Base-by-base conservation (phyloP, 2,888 invertebrate species). In the Thelaira solivaga region DNA sequence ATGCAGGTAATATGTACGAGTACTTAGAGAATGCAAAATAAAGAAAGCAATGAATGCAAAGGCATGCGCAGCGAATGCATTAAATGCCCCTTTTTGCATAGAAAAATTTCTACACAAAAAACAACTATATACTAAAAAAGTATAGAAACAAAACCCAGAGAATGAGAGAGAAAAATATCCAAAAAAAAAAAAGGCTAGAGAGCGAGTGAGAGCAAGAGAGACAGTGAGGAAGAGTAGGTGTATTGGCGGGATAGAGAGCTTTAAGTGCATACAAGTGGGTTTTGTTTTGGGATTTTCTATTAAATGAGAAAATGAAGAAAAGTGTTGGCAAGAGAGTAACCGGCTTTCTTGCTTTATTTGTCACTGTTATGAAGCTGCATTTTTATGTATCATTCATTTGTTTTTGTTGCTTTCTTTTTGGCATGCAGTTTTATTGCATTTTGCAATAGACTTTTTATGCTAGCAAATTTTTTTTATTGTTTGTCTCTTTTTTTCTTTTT, bases 401-500 rank as follows among this genome's bases (percentile, higher is more conserved):
- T n/a, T n/a, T 59, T 20, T 49, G 55, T 71, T 36, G 51, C 39
- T n/a, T 41, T 51, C 41, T 57, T 69, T 69, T 51, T 59, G 47
- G 11, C n/a, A 67, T 69, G 67, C 76, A 69, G 53, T 69, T 71
- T 76, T 76, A 83, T 85, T 85, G 83, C 82, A 84, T 84, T 84
- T 85, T 83, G 84, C 81, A 81, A 45, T 75, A 69, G 69, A 69
- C 57, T 81, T 83, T 80, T 81, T 86, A 34, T 69, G 24, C 26
- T 51, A 18, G 8, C 53, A 45, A 64, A 68, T 57, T 84, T 83
- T 86, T 85, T 13, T 34, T 61, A 45, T 61, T 18, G 16, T 5
- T 24, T 26, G 49, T 49, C 61, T 34, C 86, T 86, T 86, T 85
- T 86, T 85, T 85, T 86, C 86, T 83, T 83, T 80, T 86, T 55